Evolutionary conservation across 2,888 invertebrate genomes (phyloP), one percentile per base, ranked within the genome.

Genomic region (Dione juno): DNA sequence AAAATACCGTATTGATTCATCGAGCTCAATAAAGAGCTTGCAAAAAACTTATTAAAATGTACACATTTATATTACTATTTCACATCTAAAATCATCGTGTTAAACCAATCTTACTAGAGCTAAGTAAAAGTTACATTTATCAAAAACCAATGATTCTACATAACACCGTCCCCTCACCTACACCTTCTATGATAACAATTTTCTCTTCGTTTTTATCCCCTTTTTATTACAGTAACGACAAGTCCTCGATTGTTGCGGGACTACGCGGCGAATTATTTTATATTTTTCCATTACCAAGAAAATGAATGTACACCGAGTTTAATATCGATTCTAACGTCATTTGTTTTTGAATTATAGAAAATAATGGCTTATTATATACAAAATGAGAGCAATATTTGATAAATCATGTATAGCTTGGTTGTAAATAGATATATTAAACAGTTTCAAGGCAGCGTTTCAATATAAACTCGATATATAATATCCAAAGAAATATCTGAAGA

Each of bases 151-250:
- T n/a, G 5, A 43, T 28, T 50, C 53, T 59, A 76, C 76, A 78
- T 78, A 74, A 72, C 57, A 37, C 76, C 78, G 64, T 81, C 83
- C 78, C 66, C 66, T 71, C 77, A 78, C 81, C 81, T 82, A 83
- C 74, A 77, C 78, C 84, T 87, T 88, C 88, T 88, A 86, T 87
- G 89, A 91, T 90, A 90, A 90, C 89, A 90, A 89, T 88, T 89
- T 89, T 87, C 87, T 79, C 81, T 80, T 79, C 84, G 78, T 89
- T 85, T 88, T 88, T 88, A 85, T 88, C 82, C 83, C 79, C 41
- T 58, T 74, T 81, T 84, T 87, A 88, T 88, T 84, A 86, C 85
- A 81, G 84, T 83, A 89, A 88, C 88, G 90, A 90, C 85, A 88
- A 86, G 75, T 79, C 81, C 77, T 78, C 81, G 78, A 81, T 78